Evolutionary conservation across 2,797 vertebrate genomes (phyloP).

Genomic region (Diplodus sargus): DNA sequence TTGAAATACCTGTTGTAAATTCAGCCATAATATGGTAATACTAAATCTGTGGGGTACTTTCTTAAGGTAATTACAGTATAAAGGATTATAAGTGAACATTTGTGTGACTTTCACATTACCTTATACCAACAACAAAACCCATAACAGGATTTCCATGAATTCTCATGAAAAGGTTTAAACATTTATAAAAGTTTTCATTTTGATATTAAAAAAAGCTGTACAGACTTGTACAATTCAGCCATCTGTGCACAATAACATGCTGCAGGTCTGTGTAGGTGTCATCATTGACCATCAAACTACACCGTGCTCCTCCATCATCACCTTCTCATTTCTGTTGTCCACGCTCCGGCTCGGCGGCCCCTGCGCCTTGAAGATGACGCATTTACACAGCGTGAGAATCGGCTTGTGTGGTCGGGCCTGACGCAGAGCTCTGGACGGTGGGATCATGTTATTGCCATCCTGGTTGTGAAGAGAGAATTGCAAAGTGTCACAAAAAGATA

Average conservation of each 20-base stretch:
- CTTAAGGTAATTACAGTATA: background rate
- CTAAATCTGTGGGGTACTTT: background rate
- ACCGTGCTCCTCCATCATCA: conserved; percentile 39
- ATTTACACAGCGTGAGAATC: conserved; percentile 67
- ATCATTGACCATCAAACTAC: conserved; percentile 50
- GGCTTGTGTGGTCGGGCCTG: conserved; percentile 80
- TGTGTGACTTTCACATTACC: background rate
- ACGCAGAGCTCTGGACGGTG: conserved; percentile 76
- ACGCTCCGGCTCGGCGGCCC: background rate
- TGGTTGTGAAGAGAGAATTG: conserved; percentile 35
- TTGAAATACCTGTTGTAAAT: no score
- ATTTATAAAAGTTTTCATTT: background rate
- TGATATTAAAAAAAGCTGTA: background rate
- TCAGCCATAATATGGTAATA: no score
- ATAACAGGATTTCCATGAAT: conserved; percentile 29
- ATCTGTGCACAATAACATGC: background rate
- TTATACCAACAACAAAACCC: conserved; percentile 16
- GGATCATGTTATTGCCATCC: conserved; percentile 44
- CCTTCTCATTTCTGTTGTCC: conserved; percentile 53
- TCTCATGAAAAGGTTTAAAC: conserved; percentile 1
- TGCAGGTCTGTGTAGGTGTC: background rate
- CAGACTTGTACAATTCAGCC: background rate
- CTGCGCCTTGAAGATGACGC: conserved; percentile 56
- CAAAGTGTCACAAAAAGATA: background rate
- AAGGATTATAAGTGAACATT: conserved; percentile 11